phyloP scores from a whole-genome alignment of 2,888 invertebrate species.

The Sympetrum striolatum region DNA sequence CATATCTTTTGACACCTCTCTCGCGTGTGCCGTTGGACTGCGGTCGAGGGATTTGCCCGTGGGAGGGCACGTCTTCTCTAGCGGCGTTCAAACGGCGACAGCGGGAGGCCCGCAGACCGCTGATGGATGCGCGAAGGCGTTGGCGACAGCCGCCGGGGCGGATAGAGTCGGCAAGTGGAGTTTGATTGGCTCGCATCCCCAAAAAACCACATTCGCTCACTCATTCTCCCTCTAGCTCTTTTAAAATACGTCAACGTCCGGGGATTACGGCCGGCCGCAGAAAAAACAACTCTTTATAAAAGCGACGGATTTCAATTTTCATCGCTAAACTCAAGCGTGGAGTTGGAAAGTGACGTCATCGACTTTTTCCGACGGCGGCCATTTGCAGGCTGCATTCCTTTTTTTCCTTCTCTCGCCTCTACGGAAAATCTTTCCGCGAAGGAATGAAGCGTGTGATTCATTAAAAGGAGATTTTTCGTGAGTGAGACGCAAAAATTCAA shows the following conservation, averaged over 20 bases:
- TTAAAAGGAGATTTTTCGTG: not conserved
- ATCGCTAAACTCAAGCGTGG: conserved; percentile 11
- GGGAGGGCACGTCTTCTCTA: not conserved
- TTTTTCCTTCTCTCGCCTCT: not conserved
- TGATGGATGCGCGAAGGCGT: conserved; percentile 1
- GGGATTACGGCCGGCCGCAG: not conserved
- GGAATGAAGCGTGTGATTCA: conserved; percentile 8
- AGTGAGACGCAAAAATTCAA: not conserved
- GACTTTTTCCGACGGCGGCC: not conserved
- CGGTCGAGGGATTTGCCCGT: not conserved
- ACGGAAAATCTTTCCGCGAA: not conserved
- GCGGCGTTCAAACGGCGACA: conserved; percentile 7
- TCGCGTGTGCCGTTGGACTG: not conserved
- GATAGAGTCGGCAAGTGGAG: not conserved
- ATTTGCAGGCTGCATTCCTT: not conserved
- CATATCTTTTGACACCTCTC: not conserved
- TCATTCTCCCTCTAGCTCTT: not conserved
- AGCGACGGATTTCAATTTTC: conserved; percentile 19
- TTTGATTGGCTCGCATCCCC: not conserved
- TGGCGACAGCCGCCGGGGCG: not conserved
- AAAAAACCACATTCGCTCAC: conserved; percentile 1
- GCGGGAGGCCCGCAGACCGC: not conserved
- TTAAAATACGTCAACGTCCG: conserved; percentile 1
- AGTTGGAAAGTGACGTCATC: conserved; percentile 28
- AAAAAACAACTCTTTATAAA: not conserved